These are phyloP conservation scores for Zosterops lateralis DNA, from an alignment of 2,113 vertebrate species.

Conservation along the genomic window DNA sequence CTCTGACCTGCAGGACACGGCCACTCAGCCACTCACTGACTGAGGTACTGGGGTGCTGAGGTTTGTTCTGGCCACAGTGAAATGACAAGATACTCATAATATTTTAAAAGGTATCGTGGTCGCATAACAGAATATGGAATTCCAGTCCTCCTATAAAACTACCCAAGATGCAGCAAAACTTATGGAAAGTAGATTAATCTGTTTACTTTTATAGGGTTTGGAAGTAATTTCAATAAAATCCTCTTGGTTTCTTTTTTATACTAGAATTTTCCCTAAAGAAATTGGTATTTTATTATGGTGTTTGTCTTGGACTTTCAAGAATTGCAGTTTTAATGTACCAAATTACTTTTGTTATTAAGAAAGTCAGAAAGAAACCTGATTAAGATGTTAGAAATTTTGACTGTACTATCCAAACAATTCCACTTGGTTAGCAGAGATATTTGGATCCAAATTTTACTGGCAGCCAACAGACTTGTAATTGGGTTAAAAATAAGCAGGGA, in stretches of 20 bases:
- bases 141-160: neutral
- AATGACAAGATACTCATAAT: neutral
- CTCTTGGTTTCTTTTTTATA: neutral
- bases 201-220: neutral
- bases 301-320: constrained; percentile 7
- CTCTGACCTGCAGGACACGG: fast-evolving
- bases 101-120: neutral
- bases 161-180: neutral
- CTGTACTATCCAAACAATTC: constrained; percentile 7
- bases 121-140: neutral
- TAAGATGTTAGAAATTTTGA: constrained; percentile 14
- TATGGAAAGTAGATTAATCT: neutral
- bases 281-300: neutral
- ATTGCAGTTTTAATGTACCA: neutral
- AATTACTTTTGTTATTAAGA: constrained; percentile 16
- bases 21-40: fast-evolving
- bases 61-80: neutral
- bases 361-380: neutral
- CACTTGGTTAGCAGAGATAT: neutral
- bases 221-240: neutral
- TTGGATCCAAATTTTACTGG: constrained; percentile 16
- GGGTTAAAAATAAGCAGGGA: constrained; percentile 12
- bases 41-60: neutral
- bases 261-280: neutral
- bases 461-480: neutral